Conservation (phyloP, 2,797 vertebrate species). For the Parotocinclus haroldoi region DNA sequence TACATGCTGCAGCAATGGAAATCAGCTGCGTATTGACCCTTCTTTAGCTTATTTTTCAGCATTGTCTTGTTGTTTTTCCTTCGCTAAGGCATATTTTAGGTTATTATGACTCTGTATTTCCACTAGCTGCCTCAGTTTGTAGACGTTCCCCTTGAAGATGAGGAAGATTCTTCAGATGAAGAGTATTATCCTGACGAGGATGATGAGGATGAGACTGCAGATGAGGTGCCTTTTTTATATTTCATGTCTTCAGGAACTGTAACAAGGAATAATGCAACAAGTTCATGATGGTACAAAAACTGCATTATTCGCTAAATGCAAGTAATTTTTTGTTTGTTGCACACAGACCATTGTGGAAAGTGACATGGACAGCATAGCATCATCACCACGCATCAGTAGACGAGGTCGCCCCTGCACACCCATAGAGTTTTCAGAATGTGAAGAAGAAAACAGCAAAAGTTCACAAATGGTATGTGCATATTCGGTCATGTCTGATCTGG, state of each 20-base stretch:
- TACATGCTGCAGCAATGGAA: background rate
- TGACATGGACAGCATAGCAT: conserved; percentile 85
- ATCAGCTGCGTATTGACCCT: too few relatives aligned
- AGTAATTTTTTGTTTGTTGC: conserved; percentile 8
- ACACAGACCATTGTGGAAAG: conserved; percentile 83
- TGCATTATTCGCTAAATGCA: background rate
- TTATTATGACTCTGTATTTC: background rate
- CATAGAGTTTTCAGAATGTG: conserved; percentile 51
- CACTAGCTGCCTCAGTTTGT: conserved; percentile 87
- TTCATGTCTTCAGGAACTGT: background rate
- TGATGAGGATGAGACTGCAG: conserved; percentile 88
- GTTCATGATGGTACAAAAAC: too few relatives aligned
- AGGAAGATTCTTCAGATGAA: conserved; percentile 93
- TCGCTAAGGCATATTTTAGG: too few relatives aligned
- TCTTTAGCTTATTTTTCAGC: background rate
- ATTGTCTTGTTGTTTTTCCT: background rate
- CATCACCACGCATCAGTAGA: conserved; percentile 75
- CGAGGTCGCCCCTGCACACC: conserved; percentile 51
- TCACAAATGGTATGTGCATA: conserved; percentile 42
- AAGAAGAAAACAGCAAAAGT: conserved; percentile 62
- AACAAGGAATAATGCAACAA: too few relatives aligned
- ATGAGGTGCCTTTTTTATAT: conserved; percentile 72
- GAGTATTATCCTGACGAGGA: conserved; percentile 93
- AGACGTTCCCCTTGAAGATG: conserved; percentile 88
- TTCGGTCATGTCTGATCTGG: too few relatives aligned